phyloP scores from a whole-genome alignment of 2,888 invertebrate genomes.

The Oxytorus armatus region DNA sequence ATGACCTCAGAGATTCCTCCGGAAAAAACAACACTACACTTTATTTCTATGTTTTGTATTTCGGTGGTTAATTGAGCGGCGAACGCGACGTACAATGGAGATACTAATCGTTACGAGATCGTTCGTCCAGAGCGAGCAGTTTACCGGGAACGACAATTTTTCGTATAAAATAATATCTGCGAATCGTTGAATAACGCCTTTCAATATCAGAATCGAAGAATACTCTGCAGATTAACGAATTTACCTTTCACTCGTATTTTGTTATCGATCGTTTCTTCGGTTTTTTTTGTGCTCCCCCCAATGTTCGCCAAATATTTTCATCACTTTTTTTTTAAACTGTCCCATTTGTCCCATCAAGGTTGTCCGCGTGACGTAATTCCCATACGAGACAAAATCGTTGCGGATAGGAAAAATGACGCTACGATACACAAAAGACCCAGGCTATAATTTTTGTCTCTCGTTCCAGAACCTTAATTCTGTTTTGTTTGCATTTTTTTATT shows the following conservation, averaged over 20 bases:
- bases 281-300: too few species aligned
- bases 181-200: not conserved
- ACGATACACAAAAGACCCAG: too few species aligned
- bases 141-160: not conserved
- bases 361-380: slow-evolving; percentile 47
- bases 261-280: slow-evolving; percentile 21
- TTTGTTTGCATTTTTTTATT: not conserved
- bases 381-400: slow-evolving; percentile 14
- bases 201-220: not conserved
- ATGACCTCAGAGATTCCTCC: slow-evolving; percentile 1
- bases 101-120: slow-evolving; percentile 15
- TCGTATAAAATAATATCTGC: not conserved
- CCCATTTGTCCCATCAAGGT: slow-evolving; percentile 36
- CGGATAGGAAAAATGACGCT: slow-evolving; percentile 25
- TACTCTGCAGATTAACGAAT: slow-evolving; percentile 1
- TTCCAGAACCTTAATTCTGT: not conserved
- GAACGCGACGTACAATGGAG: not conserved
- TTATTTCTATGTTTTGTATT: not conserved
- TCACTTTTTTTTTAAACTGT: slow-evolving; percentile 1
- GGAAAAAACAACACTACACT: not conserved
- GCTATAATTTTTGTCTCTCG: slow-evolving; percentile 38
- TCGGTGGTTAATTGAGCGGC: slow-evolving; percentile 7
- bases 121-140: too few species aligned
- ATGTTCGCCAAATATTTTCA: slow-evolving; percentile 26
- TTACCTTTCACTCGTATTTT: slow-evolving; percentile 56